Conservation (phyloP, 2,113 vertebrate species). For the Hippocampus zosterae region DNA sequence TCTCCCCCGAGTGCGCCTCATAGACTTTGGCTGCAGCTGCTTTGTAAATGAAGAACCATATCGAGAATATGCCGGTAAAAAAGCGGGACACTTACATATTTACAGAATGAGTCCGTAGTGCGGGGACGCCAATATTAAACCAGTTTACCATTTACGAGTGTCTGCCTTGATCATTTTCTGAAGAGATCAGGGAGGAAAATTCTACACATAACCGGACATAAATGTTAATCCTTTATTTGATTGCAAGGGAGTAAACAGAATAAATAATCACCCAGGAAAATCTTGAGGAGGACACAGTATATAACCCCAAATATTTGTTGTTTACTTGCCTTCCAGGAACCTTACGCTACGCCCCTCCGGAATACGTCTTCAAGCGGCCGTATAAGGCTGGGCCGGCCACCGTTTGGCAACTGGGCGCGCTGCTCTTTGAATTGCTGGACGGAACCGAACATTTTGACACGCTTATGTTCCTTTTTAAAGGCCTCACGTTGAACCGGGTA, state of each 20-base stretch:
- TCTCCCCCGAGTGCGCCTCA: not conserved
- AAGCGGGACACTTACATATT: too few species aligned
- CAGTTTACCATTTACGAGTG: too few species aligned
- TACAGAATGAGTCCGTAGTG: too few species aligned
- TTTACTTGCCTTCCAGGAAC: slow-evolving; percentile 3
- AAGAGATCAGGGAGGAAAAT: not conserved
- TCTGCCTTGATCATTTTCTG: too few species aligned
- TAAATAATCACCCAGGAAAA: not conserved
- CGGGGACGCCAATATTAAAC: too few species aligned
- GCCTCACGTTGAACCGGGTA: not conserved
- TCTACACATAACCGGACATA: too few species aligned
- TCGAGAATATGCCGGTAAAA: not conserved
- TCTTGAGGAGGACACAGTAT: not conserved
- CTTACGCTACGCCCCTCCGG: slow-evolving; percentile 1
- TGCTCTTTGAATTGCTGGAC: slow-evolving; percentile 1
- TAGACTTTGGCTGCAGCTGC: slow-evolving; percentile 11
- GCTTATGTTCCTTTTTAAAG: not conserved
- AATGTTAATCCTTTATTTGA: too few species aligned
- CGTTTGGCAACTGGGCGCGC: slow-evolving; percentile 2
- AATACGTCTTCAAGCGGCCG: not conserved
- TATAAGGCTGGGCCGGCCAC: slow-evolving; percentile 3
- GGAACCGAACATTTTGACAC: slow-evolving; percentile 7
- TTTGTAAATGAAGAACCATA: not conserved
- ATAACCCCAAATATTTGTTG: too few species aligned
- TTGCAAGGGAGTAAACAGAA: not conserved